Conservation (phyloP, 2,797 vertebrate species). For the Gymnoscopelus microlampas region DNA sequence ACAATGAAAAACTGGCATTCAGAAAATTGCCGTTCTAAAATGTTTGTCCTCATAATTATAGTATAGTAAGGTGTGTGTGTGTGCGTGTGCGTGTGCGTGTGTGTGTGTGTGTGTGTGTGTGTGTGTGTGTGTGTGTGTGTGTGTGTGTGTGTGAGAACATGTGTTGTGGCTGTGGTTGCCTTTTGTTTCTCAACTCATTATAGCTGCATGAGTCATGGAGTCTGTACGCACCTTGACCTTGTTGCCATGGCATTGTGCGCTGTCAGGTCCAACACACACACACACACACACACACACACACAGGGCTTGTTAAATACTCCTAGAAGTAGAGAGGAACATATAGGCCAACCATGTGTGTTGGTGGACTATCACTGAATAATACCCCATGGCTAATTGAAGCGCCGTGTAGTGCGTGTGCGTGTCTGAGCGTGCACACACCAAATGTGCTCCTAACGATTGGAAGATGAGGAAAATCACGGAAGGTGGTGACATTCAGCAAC, state of each 20-base stretch:
- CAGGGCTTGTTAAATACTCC: conserved; percentile 42
- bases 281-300: conserved; percentile 17
- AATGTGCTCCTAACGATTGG: too few relatives aligned
- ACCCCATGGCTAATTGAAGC: too few relatives aligned
- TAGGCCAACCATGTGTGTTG: not conserved
- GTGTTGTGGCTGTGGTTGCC: conserved; percentile 3
- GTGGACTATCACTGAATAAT: conserved; percentile 16
- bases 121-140: too few relatives aligned
- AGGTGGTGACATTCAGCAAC: too few relatives aligned
- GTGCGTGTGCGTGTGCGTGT: not conserved
- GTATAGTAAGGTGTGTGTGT: not conserved
- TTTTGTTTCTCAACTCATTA: conserved; percentile 51
- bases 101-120: conserved; percentile 4
- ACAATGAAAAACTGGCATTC: too few relatives aligned
- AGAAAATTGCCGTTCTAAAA: too few relatives aligned
- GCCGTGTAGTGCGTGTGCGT: not conserved
- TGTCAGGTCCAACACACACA: conserved; percentile 30
- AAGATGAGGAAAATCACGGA: too few relatives aligned
- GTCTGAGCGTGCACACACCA: not conserved
- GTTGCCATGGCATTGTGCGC: conserved; percentile 39
- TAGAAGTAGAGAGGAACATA: conserved; percentile 42
- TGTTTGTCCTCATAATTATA: too few relatives aligned
- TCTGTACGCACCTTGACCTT: conserved; percentile 62
- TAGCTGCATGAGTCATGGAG: conserved; percentile 47
- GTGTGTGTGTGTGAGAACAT: conserved; percentile 4